Percentiles rank a stretch among this genome's conserved stretches.
These are phyloP conservation scores for Dynastes tityus DNA, from an alignment of 2,888 invertebrate genomes.

Conservation along the genomic window DNA sequence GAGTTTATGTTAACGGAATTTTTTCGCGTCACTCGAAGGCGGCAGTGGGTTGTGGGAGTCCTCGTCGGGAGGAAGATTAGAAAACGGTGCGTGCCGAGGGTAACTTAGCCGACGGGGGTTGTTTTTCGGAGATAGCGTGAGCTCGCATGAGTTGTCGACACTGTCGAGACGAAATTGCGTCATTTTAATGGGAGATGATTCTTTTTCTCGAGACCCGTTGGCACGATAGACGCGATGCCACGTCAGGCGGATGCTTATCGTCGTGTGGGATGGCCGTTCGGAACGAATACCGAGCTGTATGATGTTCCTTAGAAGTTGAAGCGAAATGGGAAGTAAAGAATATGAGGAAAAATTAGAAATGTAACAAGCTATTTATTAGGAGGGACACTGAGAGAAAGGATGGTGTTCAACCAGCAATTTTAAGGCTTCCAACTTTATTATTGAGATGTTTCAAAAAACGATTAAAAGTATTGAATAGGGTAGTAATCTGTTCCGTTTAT, in stretches of 20 bases:
- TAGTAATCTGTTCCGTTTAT: too few relatives aligned
- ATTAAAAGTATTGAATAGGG: too few relatives aligned
- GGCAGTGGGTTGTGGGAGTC: background rate
- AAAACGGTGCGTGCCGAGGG: background rate
- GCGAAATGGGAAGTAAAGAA: too few relatives aligned
- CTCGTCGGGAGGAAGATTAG: background rate
- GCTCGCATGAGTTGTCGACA: constrained; percentile 14
- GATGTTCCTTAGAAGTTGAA: too few relatives aligned
- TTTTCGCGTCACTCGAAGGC: background rate
- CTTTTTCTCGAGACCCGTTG: background rate
- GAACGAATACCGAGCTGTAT: background rate
- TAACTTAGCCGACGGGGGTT: constrained; percentile 10
- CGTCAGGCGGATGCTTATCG: background rate
- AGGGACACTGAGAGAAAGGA: too few relatives aligned
- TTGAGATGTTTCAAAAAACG: too few relatives aligned
- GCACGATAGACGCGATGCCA: background rate
- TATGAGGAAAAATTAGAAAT: too few relatives aligned
- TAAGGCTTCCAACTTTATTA: too few relatives aligned
- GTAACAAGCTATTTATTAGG: too few relatives aligned
- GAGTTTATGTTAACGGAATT: constrained; percentile 36
- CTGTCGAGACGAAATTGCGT: constrained; percentile 14
- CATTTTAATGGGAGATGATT: constrained; percentile 4
- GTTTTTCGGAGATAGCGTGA: constrained; percentile 12
- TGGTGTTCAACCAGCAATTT: too few relatives aligned
- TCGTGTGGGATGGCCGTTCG: background rate